These are phyloP conservation scores for Nephrotoma appendiculata DNA, from an alignment of 2,888 invertebrate genomes.

Conservation along the genomic window DNA sequence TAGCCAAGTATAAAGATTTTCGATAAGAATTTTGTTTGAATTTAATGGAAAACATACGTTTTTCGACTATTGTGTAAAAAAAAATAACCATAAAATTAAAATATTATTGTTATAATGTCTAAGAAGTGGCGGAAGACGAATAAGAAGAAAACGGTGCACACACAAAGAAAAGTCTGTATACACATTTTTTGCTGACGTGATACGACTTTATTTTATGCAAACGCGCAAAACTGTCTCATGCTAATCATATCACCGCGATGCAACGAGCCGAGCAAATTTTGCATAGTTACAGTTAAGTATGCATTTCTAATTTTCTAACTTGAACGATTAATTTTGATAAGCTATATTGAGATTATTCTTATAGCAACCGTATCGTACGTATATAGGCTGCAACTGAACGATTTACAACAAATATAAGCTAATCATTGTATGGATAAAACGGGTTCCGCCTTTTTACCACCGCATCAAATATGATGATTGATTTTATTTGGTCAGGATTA, in stretches of 20 bases:
- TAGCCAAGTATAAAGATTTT: constrained; percentile 4
- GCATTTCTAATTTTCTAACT: background rate
- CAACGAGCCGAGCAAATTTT: background rate
- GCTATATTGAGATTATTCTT: no score
- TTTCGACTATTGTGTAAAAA: constrained; percentile 4
- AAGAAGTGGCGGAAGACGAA: constrained; percentile 13
- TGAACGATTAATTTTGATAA: background rate
- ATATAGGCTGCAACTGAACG: no score
- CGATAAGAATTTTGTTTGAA: constrained; percentile 2
- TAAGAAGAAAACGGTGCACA: constrained; percentile 14
- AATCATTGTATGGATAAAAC: no score
- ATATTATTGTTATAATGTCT: constrained; percentile 5
- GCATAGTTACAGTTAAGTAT: background rate
- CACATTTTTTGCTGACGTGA: background rate
- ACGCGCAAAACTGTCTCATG: background rate
- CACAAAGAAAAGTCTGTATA: constrained; percentile 4
- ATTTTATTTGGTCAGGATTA: no score
- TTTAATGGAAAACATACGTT: constrained; percentile 3
- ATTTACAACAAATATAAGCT: no score
- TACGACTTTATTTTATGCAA: background rate
- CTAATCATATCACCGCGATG: background rate
- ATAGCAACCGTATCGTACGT: no score
- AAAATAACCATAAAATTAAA: constrained; percentile 1
- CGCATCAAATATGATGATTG: no score
- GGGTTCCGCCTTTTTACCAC: no score